phyloP scores from a whole-genome alignment of 2,797 vertebrate species.

The Ctenosaura bakeri region DNA sequence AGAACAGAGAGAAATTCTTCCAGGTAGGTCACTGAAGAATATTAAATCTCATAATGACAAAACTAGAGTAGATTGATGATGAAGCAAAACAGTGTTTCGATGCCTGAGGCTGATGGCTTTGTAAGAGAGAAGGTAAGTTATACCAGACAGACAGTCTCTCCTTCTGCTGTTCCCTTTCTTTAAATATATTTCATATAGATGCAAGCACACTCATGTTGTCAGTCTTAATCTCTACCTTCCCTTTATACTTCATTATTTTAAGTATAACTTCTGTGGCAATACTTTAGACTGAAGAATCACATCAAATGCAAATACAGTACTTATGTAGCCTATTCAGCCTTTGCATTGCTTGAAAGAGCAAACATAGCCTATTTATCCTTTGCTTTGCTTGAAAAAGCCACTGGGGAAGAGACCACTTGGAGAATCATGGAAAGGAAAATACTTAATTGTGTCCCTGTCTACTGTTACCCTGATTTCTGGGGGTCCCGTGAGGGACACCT shows the following conservation, averaged over 20 bases:
- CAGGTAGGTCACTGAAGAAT: conserved; percentile 14
- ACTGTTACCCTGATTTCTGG: too few species aligned
- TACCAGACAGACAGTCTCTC: neutral
- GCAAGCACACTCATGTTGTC: conserved; percentile 17
- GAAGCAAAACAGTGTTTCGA: conserved; percentile 37
- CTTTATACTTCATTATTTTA: neutral
- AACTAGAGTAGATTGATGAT: neutral
- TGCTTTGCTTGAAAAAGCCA: neutral
- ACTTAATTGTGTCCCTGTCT: neutral
- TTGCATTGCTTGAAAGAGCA: neutral
- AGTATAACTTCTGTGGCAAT: neutral
- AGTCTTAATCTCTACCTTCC: neutral
- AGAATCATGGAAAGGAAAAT: neutral
- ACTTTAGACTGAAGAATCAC: neutral
- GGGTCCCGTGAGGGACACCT: too few species aligned
- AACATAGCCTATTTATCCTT: neutral
- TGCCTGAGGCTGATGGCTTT: conserved; percentile 38
- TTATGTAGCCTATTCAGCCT: too few species aligned
- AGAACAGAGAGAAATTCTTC: conserved; percentile 12
- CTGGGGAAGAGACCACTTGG: neutral
- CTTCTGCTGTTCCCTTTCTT: conserved; percentile 31
- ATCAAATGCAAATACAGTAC: neutral
- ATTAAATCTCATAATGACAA: conserved; percentile 34
- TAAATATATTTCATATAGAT: conserved; percentile 64
- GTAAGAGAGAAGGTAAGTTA: conserved; percentile 16